Percentiles rank a stretch among this genome's conserved stretches.
Evolutionary conservation across 2,797 vertebrate species (phyloP).

Genomic region (Anisognathus igniventris): DNA sequence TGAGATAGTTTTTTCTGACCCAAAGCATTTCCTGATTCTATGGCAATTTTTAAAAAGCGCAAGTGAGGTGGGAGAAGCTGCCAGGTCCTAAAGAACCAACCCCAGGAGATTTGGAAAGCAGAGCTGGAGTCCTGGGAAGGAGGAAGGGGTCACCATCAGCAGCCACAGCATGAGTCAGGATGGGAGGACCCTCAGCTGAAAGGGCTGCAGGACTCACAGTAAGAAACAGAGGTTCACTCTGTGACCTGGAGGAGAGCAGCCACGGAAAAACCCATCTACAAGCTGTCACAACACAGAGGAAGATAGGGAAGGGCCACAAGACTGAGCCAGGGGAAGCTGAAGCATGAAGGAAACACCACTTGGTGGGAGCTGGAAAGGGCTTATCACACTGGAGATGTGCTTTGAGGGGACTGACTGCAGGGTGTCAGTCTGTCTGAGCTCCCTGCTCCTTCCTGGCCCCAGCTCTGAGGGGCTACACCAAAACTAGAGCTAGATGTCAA

Average conservation of each 20-base stretch:
- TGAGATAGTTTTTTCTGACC: fast-evolving
- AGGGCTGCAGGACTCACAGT: background rate
- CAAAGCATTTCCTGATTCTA: background rate
- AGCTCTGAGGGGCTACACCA: background rate
- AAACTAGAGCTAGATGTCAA: background rate
- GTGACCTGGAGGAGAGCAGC: fast-evolving
- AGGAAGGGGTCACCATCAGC: background rate
- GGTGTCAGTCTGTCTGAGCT: background rate
- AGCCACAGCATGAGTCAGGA: background rate
- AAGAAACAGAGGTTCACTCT: background rate
- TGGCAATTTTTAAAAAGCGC: background rate
- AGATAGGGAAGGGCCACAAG: background rate
- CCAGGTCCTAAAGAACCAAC: background rate
- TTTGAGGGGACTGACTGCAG: background rate
- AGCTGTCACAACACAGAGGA: background rate
- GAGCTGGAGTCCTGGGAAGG: background rate
- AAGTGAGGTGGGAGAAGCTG: background rate
- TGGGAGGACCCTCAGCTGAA: background rate
- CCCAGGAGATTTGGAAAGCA: background rate
- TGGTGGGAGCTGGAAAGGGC: background rate
- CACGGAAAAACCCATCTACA: background rate
- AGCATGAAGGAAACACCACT: fast-evolving
- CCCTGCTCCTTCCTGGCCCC: background rate
- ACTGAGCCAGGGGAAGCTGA: background rate
- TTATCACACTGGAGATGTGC: background rate